A percentile compares a stretch with the other conserved stretches of the same genome.
Evolutionary conservation across 2,113 vertebrate genomes (phyloP).

Genomic region (Brachyistius frenatus): DNA sequence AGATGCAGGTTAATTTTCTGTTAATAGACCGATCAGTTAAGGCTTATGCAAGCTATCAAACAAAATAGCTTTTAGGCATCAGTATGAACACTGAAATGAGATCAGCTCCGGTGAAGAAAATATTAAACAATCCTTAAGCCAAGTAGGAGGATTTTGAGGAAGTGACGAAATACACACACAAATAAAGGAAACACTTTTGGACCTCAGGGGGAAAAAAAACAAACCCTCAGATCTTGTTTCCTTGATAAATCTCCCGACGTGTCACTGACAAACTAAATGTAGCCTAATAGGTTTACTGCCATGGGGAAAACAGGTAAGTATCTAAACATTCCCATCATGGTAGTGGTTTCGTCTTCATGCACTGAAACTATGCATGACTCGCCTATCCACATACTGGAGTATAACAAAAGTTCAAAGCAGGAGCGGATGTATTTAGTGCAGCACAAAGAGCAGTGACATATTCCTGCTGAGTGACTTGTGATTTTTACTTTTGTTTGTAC

Average conservation of each 20-base stretch:
- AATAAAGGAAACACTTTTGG: conserved; percentile 17
- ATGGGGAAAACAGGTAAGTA: conserved; percentile 37
- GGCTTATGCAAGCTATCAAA: neutral
- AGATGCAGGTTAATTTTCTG: neutral
- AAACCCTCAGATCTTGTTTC: conserved; percentile 30
- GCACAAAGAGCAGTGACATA: conserved; percentile 46
- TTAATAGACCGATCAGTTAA: neutral
- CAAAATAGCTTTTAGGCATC: too few species aligned
- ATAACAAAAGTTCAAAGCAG: conserved; percentile 37
- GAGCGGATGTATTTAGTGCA: conserved; percentile 44
- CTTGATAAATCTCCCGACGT: neutral
- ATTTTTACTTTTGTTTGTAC: conserved; percentile 59
- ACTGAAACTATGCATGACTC: conserved; percentile 43
- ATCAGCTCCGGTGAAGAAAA: neutral
- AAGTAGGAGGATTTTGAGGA: neutral
- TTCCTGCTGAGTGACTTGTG: conserved; percentile 67
- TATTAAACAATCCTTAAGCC: neutral
- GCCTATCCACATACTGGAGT: conserved; percentile 11
- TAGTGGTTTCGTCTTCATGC: conserved; percentile 35
- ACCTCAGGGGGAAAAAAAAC: conserved; percentile 5
- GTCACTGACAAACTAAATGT: neutral
- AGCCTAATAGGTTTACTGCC: neutral
- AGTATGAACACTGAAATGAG: neutral
- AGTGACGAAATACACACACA: conserved; percentile 14
- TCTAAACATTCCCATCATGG: conserved; percentile 43